These are phyloP conservation scores for Sardinella longiceps DNA, from an alignment of 2,797 vertebrate species.

Conservation along the genomic window DNA sequence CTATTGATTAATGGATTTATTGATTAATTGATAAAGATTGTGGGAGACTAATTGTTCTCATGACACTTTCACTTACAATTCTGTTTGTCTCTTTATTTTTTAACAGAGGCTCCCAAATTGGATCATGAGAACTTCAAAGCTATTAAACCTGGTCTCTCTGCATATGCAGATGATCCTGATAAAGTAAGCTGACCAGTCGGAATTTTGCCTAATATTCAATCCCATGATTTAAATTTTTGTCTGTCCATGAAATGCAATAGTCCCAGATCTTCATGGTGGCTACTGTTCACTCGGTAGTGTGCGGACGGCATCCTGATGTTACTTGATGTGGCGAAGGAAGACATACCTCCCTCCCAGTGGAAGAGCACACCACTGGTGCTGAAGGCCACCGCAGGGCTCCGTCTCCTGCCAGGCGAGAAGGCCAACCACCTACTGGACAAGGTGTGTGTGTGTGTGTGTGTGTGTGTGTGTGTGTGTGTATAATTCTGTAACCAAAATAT, in stretches of 20 bases:
- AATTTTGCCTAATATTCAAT: background rate
- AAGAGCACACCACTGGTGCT: slow-evolving; percentile 85
- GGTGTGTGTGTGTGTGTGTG: slow-evolving; percentile 63
- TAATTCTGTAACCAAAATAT: background rate
- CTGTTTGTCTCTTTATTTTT: background rate
- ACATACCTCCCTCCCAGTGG: slow-evolving; percentile 79
- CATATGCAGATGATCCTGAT: slow-evolving; percentile 87
- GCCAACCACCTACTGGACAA: slow-evolving; percentile 83
- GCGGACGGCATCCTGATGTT: slow-evolving; percentile 80
- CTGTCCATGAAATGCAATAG: background rate
- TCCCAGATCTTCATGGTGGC: background rate
- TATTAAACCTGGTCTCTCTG: slow-evolving; percentile 91
- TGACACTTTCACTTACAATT: background rate
- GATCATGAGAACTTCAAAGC: slow-evolving; percentile 86
- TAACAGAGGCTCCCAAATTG: slow-evolving; percentile 81
- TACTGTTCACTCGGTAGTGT: slow-evolving; percentile 70
- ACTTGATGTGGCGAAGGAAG: slow-evolving; percentile 80
- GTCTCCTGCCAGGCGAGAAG: slow-evolving; percentile 87
- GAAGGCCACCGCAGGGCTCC: slow-evolving; percentile 91
- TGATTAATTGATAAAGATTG: background rate
- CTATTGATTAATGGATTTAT: background rate
- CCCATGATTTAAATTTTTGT: background rate
- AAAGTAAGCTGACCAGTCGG: slow-evolving; percentile 72
- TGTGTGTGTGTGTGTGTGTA: background rate
- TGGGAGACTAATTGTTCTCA: background rate